Conservation (phyloP, 1,140 invertebrate species). For the Ceratitis capitata region DNA sequence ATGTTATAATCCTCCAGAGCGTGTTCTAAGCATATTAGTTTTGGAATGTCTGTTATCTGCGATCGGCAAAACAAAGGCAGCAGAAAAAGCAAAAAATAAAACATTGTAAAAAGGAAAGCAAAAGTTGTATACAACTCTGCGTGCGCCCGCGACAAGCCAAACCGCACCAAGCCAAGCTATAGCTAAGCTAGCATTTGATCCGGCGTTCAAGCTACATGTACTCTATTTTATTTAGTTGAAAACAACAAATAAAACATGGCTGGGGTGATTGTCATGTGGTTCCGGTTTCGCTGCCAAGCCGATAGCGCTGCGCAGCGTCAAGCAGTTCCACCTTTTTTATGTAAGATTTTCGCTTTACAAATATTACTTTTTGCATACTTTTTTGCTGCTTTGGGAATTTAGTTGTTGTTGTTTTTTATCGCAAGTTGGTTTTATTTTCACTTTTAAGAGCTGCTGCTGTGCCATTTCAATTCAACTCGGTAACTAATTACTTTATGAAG, state of each 20-base stretch:
- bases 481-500: conserved; percentile 21
- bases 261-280: conserved; percentile 13
- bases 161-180: neutral
- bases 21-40: neutral
- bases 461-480: neutral
- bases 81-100: neutral
- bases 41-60: neutral
- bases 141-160: neutral
- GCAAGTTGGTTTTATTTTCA: neutral
- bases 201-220: neutral
- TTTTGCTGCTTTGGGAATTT: neutral
- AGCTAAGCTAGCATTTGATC: neutral
- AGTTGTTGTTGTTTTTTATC: neutral
- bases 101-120: too few species aligned
- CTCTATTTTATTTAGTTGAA: neutral
- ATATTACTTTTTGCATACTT: too few species aligned
- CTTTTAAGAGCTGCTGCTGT: conserved; percentile 22
- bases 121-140: neutral
- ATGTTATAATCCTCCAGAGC: neutral
- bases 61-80: neutral
- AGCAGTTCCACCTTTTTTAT: neutral
- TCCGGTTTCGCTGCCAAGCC: neutral
- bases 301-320: neutral
- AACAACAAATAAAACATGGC: neutral
- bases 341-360: neutral